phyloP scores from a whole-genome alignment of 2,113 vertebrate species.

The Caranx ignobilis region DNA sequence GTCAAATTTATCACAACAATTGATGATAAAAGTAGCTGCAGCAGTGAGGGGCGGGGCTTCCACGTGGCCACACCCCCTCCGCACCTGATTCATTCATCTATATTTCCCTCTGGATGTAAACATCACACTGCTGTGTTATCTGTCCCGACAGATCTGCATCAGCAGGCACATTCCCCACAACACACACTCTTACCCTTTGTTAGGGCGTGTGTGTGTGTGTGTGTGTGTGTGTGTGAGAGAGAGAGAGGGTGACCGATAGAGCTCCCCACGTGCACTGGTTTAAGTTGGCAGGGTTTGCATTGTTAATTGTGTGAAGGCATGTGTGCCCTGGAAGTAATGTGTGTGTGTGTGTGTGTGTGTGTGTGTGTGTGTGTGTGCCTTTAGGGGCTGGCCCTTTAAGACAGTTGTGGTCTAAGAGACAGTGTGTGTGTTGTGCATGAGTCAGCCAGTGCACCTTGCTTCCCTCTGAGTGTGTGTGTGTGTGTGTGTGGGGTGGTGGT shows the following conservation, averaged over 20 bases:
- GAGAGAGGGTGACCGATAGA: conserved; percentile 15
- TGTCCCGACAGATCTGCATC: conserved; percentile 7
- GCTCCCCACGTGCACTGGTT: conserved; percentile 29
- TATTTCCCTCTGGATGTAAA: background rate
- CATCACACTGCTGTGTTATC: background rate
- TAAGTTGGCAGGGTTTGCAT: conserved; percentile 46
- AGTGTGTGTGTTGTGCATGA: conserved; percentile 55
- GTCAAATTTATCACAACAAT: background rate
- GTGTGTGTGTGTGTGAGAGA: conserved; percentile 46
- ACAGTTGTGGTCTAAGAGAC: conserved; percentile 73
- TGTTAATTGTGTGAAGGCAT: conserved; percentile 43
- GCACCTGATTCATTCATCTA: background rate
- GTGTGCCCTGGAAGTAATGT: conserved; percentile 41
- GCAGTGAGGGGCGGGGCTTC: too few relatives aligned
- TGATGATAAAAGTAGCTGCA: background rate
- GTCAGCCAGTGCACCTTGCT: conserved; percentile 64
- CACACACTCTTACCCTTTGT: conserved; percentile 32
- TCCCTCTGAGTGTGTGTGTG: conserved; percentile 18
- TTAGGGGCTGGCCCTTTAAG: conserved; percentile 75
- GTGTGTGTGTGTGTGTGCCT: conserved; percentile 38
- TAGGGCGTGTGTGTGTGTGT: conserved; percentile 43
- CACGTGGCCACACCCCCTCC: background rate
- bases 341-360: conserved; percentile 33
- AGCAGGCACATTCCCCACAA: conserved; percentile 12
- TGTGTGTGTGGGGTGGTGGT: background rate